Evolutionary conservation across 1,140 invertebrate genomes (phyloP).

Genomic region (Lucilia sericata): DNA sequence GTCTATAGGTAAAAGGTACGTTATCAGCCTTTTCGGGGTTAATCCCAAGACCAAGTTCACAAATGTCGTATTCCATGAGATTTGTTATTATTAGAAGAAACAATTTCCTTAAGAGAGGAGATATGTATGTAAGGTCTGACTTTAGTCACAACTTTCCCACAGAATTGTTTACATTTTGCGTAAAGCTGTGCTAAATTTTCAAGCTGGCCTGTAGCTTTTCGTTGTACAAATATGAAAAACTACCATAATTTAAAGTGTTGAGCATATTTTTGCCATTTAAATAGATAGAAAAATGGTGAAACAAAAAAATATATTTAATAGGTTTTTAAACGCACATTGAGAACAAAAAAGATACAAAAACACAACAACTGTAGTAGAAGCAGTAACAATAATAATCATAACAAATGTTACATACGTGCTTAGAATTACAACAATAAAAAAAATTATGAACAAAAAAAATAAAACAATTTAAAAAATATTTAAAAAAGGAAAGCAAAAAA

Average conservation of each 20-base stretch:
- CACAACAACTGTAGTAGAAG: not conserved
- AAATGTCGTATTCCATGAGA: no score
- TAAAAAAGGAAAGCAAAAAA: not conserved
- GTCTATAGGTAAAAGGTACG: no score
- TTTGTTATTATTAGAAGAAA: no score
- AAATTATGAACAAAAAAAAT: not conserved
- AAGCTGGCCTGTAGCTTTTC: no score
- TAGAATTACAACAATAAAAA: slow-evolving; percentile 25
- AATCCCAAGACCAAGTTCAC: no score
- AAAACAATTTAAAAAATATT: slow-evolving; percentile 27
- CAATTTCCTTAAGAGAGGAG: no score
- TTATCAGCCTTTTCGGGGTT: no score
- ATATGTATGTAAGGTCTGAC: no score
- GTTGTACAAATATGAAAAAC: not conserved
- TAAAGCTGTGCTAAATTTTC: no score
- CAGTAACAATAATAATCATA: slow-evolving; percentile 15
- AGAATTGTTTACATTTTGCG: no score
- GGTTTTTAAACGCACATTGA: not conserved
- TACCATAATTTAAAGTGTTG: not conserved
- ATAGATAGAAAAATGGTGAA: not conserved
- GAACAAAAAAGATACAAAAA: not conserved
- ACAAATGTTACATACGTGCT: slow-evolving; percentile 24
- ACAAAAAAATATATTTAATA: not conserved
- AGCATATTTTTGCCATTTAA: slow-evolving; percentile 1
- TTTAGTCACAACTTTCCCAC: no score